Percentiles rank a stretch among this genome's conserved stretches.
Conservation (phyloP, 2,797 vertebrate species). For the Mareca strepera region DNA sequence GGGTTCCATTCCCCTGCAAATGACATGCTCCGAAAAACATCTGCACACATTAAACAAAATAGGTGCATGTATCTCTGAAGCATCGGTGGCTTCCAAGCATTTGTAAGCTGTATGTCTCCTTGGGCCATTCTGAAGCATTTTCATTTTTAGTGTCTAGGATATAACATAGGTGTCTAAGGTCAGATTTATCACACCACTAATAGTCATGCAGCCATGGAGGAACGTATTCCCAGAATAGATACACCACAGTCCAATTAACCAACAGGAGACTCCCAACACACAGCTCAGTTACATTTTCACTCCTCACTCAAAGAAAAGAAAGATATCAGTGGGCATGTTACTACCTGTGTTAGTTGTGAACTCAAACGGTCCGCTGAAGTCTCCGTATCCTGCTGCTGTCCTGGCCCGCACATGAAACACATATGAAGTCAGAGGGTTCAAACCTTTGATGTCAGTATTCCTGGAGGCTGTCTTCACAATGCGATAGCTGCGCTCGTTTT, state of each 20-base stretch:
- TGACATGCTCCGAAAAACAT: neutral
- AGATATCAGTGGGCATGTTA: neutral
- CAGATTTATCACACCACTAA: neutral
- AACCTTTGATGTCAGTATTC: slow-evolving; percentile 92
- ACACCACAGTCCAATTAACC: neutral
- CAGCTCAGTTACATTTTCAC: neutral
- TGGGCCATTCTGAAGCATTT: neutral
- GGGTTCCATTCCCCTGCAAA: neutral
- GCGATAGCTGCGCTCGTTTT: slow-evolving; percentile 96
- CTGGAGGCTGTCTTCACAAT: slow-evolving; percentile 94
- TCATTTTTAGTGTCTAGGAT: neutral
- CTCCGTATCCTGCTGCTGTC: slow-evolving; percentile 94
- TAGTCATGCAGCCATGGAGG: fast-evolving
- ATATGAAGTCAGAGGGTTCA: slow-evolving; percentile 94
- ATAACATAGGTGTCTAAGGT: fast-evolving
- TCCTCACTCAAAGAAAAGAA: neutral
- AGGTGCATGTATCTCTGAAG: neutral
- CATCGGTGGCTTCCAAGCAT: neutral
- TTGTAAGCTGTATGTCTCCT: neutral
- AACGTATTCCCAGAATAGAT: neutral
- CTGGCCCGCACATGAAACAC: slow-evolving; percentile 96
- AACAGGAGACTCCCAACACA: fast-evolving
- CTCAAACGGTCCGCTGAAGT: slow-evolving; percentile 94
- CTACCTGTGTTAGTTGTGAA: slow-evolving; percentile 97
- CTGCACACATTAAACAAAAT: neutral